Conservation (phyloP, 2,797 vertebrate genomes). For the Eulemur mongoz region DNA sequence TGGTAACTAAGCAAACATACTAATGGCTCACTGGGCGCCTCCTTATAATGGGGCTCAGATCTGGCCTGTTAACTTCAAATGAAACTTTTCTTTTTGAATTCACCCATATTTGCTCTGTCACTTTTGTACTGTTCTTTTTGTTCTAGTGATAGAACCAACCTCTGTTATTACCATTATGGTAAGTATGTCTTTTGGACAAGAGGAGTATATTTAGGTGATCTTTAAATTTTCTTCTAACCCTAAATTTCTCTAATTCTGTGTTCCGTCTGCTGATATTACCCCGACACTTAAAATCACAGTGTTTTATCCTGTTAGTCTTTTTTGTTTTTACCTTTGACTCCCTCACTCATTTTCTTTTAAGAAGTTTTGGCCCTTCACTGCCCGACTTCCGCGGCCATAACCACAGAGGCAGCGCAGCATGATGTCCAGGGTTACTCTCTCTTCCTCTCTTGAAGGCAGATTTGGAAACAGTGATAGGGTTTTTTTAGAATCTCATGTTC, state of each 20-base stretch:
- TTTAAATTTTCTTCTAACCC: background rate
- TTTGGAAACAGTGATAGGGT: background rate
- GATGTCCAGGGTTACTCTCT: background rate
- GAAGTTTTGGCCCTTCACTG: background rate
- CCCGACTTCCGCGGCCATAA: background rate
- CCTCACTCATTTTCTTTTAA: background rate
- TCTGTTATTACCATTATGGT: background rate
- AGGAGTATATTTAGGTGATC: background rate
- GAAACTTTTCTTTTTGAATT: constrained; percentile 11
- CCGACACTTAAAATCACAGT: background rate
- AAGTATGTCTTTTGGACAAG: background rate
- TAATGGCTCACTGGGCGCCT: background rate
- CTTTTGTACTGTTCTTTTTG: background rate
- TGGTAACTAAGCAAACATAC: background rate
- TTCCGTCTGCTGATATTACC: background rate
- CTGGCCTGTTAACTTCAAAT: constrained; percentile 21
- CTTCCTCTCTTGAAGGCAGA: background rate
- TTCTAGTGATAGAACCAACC: background rate
- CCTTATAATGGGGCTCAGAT: background rate
- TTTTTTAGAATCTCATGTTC: constrained; percentile 41
- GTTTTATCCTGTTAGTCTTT: background rate
- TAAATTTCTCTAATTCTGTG: constrained; percentile 1
- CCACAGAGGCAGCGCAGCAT: background rate
- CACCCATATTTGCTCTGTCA: background rate
- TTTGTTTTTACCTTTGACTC: constrained; percentile 16